Evolutionary conservation across 1,140 invertebrate genomes (phyloP).

Genomic region (Chymomyza costata): DNA sequence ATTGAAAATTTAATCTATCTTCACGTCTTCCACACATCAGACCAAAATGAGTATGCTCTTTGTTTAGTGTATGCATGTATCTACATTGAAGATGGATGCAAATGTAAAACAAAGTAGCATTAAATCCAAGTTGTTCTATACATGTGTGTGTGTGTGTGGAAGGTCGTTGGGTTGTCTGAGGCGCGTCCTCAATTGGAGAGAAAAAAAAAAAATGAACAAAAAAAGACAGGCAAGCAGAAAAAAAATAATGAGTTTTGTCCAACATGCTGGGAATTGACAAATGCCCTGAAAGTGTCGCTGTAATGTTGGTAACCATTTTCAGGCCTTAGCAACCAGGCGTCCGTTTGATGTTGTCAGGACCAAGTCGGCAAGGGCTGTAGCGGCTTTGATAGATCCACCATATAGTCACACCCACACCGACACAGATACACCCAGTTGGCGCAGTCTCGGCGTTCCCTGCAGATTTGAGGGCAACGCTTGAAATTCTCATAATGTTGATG

Average conservation of each 20-base stretch:
- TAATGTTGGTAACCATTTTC: no score
- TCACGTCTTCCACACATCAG: no score
- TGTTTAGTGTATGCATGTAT: no score
- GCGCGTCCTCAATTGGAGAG: slow-evolving; percentile 54
- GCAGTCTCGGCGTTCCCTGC: not conserved
- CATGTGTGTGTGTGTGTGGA: slow-evolving; percentile 1
- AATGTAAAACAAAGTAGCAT: no score
- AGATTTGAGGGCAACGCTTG: slow-evolving; percentile 4
- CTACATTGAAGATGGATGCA: no score
- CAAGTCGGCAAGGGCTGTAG: no score
- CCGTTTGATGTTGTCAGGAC: no score
- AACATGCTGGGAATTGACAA: slow-evolving; percentile 48
- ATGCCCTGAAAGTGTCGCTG: slow-evolving; percentile 1
- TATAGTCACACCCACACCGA: not conserved
- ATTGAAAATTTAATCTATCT: no score
- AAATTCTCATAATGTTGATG: slow-evolving; percentile 65
- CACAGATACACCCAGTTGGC: slow-evolving; percentile 6
- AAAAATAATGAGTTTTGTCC: slow-evolving; percentile 67
- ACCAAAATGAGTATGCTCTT: no score
- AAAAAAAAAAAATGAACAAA: slow-evolving; percentile 29
- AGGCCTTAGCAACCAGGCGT: no score
- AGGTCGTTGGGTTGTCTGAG: no score
- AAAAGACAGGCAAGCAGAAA: slow-evolving; percentile 28
- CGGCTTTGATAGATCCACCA: slow-evolving; percentile 20
- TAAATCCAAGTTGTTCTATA: no score